phyloP scores from a whole-genome alignment of 1,140 invertebrate genomes.

The Drosophila truncata region DNA sequence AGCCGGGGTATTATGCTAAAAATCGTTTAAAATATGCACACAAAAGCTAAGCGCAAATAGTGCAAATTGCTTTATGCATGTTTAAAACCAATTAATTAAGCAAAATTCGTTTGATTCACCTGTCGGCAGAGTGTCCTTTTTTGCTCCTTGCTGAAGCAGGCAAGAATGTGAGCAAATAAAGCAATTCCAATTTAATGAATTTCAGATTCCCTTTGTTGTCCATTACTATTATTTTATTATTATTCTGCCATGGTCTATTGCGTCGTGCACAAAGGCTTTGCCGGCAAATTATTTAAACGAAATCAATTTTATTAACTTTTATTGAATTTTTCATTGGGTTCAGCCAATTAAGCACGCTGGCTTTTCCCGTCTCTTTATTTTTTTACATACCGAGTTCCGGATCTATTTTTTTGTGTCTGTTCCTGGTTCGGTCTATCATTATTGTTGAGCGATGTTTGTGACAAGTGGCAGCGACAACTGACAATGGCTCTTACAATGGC shows the following conservation, averaged over 20 bases:
- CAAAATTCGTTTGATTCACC: slow-evolving; percentile 45
- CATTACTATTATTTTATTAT: slow-evolving; percentile 30
- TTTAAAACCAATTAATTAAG: slow-evolving; percentile 71
- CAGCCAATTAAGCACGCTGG: slow-evolving; percentile 51
- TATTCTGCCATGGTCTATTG: slow-evolving; percentile 23
- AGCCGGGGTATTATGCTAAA: slow-evolving; percentile 10
- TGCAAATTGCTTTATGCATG: slow-evolving; percentile 60
- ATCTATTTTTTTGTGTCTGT: slow-evolving; percentile 7
- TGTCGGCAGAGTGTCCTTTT: slow-evolving; percentile 32
- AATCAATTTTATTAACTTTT: slow-evolving; percentile 73
- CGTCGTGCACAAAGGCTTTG: slow-evolving; percentile 30
- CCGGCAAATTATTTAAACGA: slow-evolving; percentile 45
- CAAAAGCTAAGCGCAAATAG: slow-evolving; percentile 47
- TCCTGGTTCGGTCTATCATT: neutral
- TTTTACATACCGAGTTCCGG: neutral
- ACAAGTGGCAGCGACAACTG: slow-evolving; percentile 24
- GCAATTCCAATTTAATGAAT: slow-evolving; percentile 56
- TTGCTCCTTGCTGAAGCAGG: slow-evolving; percentile 2
- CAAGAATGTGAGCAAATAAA: slow-evolving; percentile 30
- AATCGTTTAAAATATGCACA: slow-evolving; percentile 38
- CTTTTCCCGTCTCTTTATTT: slow-evolving; percentile 20
- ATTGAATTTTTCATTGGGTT: slow-evolving; percentile 56
- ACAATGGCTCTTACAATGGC: slow-evolving; percentile 6
- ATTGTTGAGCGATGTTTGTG: slow-evolving; percentile 18
- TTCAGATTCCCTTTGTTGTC: slow-evolving; percentile 48